phyloP scores from a whole-genome alignment of 2,797 vertebrate genomes.

The Acestrorhynchus altus region DNA sequence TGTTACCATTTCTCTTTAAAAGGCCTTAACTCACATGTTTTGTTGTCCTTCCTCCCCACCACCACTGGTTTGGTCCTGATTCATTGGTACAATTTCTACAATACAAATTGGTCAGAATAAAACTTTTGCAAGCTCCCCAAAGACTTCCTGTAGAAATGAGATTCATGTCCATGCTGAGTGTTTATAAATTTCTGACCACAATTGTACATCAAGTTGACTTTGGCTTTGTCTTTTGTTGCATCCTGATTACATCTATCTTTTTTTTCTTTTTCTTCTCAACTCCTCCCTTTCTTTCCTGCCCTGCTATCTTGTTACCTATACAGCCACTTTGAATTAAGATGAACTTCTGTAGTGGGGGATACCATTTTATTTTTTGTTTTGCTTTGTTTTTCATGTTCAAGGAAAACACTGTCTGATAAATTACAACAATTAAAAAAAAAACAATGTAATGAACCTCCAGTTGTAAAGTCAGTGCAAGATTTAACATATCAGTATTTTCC shows the following conservation, averaged over 20 bases:
- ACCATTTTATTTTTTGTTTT: no score
- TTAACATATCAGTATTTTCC: not conserved
- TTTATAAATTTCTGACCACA: no score
- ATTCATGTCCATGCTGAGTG: no score
- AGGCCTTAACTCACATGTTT: no score
- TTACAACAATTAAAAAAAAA: not conserved
- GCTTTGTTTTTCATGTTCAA: not conserved
- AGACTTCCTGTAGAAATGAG: no score
- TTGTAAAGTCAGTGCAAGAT: not conserved
- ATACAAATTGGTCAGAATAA: no score
- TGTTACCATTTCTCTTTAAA: no score
- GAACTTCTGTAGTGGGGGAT: slow-evolving; percentile 7
- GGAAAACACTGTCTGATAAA: slow-evolving; percentile 14
- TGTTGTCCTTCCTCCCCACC: no score
- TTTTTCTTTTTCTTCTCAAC: slow-evolving; percentile 1
- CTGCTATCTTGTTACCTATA: not conserved
- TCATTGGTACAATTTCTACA: no score
- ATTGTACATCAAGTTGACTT: not conserved
- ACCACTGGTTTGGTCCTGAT: no score
- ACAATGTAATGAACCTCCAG: not conserved
- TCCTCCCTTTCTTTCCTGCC: not conserved
- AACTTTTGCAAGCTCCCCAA: no score
- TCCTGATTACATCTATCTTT: no score
- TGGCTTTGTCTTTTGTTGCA: not conserved
- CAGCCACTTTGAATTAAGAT: slow-evolving; percentile 48